Conservation (phyloP, 2,113 vertebrate genomes). For the Phylloscopus trochiloides region DNA sequence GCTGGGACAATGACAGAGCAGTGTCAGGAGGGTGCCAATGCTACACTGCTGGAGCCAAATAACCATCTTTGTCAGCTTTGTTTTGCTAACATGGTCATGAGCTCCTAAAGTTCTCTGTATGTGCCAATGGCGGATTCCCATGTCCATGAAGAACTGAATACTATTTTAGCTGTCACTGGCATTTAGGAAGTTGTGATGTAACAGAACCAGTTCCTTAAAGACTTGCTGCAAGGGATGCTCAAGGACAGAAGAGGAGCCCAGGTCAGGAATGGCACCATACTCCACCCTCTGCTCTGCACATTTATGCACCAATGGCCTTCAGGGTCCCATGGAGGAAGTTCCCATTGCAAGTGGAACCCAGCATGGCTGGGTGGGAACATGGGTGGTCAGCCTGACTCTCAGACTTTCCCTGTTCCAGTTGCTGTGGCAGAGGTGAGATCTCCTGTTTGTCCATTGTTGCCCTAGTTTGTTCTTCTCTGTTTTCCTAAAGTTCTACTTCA, state of each 20-base stretch:
- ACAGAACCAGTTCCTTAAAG: neutral
- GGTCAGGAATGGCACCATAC: neutral
- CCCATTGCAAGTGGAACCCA: neutral
- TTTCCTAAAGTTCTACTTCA: too few species aligned
- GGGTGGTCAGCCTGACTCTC: neutral
- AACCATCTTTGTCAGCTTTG: neutral
- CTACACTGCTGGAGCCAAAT: neutral
- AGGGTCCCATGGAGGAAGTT: neutral
- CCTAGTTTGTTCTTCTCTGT: too few species aligned
- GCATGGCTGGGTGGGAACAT: neutral
- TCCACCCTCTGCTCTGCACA: neutral
- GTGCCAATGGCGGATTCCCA: neutral
- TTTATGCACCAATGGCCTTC: neutral
- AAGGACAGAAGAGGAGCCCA: neutral
- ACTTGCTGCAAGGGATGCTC: neutral
- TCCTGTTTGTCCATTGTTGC: neutral
- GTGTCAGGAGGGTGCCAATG: neutral
- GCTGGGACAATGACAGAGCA: neutral
- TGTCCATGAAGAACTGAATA: neutral
- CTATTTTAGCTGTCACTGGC: neutral
- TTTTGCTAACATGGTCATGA: neutral
- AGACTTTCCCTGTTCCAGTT: neutral
- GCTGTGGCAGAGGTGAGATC: neutral
- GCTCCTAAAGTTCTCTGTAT: neutral
- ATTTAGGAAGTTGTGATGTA: neutral